Evolutionary conservation across 2,888 invertebrate genomes (phyloP), one percentile per base, ranked within the genome.

Genomic region (Drosophila limbata): DNA sequence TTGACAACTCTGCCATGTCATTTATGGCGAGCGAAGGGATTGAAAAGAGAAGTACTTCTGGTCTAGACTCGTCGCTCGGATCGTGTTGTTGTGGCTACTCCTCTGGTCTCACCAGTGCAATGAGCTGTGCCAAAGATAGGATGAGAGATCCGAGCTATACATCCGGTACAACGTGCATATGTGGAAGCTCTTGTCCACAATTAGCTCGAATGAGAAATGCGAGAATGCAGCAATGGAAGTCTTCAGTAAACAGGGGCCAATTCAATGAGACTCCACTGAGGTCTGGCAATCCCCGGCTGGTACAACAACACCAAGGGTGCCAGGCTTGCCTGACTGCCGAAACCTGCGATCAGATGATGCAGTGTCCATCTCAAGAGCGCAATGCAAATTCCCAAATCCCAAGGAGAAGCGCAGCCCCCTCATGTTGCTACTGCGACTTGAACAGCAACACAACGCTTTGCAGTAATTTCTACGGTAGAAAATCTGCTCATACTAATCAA

Each of bases 371-470:
- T 2, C 4, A 48, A 4, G 4, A 28, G 9, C 13, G 13, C 17
- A 44, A 35, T 5, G 6, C 2, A 45, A 11, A 2, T 0, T 9
- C 33, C 25, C 25, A 5, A 35, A 50, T 35, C 33, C 33, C 33
- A 35, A 2, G 28, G 11, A 33, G 25, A 45, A 9, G 4, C 15
- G 25, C 17, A 48, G 4, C 11, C 6, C n/a, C 25, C 9, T 25
- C 25, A 28, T 15, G 11, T 19, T 19, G 19, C 50, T 50, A 9
- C 19, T 35, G 50, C 28, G 9, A 13, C 0, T 9, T 44, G 5
- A 53, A 31, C 33, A 44, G 31, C 33, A 56, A 56, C 19, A 50
- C 50, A 35, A 50, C 50, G n/a, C 19, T 50, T 19, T 50, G 50
- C 13, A 50, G 50, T 13, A 19, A 50, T 21, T 50, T 50, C 11